Base-by-base conservation (phyloP, 2,888 invertebrate genomes). In the Heliconius cydno region DNA sequence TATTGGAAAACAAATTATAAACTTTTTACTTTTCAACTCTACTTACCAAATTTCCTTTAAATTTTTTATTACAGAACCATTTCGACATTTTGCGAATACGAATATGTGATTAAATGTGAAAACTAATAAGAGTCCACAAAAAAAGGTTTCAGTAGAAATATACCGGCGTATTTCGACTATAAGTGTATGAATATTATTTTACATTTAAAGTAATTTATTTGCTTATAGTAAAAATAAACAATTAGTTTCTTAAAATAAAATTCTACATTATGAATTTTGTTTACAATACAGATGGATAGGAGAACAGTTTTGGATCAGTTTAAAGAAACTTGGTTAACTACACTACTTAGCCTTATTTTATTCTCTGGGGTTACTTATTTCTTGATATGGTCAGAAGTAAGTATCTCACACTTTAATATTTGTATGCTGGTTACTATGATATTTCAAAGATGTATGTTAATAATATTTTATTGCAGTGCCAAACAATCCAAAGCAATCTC, bases 381-480 rank as follows among this genome's bases (percentile, higher is more conserved):
- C 34, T 93, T 98, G 75, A 96, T 97, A 87, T 98, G 97, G 97
- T 98, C 98, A 90, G 98, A 98, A 96, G 98, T 98, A 93, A 72
- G 79, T 46, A 67, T 52, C 0, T 22, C 52, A 52, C 19, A 52
- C 52, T 22, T 52, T 52, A 52, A 52, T 52, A 52, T 52, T 52
- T 52, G 52, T 7, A 52, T 60, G n/a, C n/a, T 60, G 60, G 60
- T 60, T 60, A 60, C 57, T 60, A 12, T 60, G n/a, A 60, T 60
- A 60, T n/a, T n/a, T 60, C n/a, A n/a, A 60, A 60, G n/a, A n/a
- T 10, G 3, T 67, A 22, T 38, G 34, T 68, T n/a, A 41, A 25
- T 25, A 46, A 46, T 46, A 46, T 15, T 65, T 73, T 65, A 38
- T 66, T 70, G 5, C 82, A 97, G 98, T 97, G 97, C 71, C 96